phyloP scores from a whole-genome alignment of 2,888 invertebrate species.

The Exephanes ischioxanthus region DNA sequence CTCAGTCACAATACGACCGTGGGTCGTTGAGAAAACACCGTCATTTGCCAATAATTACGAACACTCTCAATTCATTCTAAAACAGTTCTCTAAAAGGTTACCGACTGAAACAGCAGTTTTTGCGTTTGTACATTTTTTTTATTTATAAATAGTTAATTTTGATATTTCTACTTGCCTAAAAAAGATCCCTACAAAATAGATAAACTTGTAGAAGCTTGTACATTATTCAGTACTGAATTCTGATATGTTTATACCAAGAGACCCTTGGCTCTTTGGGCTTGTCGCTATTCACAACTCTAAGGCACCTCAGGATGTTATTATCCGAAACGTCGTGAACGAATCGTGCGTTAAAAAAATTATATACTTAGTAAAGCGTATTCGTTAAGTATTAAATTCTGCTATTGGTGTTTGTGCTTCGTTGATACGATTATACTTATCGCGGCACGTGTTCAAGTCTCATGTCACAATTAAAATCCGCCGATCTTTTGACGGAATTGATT shows the following conservation, averaged over 20 bases:
- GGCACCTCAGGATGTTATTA: slow-evolving; percentile 31
- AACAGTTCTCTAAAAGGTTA: neutral
- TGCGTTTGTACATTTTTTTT: neutral
- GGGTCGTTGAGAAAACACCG: no score
- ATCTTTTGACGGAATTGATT: slow-evolving; percentile 20
- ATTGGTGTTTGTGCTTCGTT: neutral
- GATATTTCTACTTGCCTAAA: neutral
- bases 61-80: neutral
- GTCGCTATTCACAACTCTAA: slow-evolving; percentile 8
- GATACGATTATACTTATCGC: neutral
- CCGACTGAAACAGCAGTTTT: neutral
- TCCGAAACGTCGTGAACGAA: neutral
- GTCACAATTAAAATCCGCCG: neutral
- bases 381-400: neutral
- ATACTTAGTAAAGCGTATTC: no score
- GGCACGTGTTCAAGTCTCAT: neutral
- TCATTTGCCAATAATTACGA: no score
- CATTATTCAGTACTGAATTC: neutral
- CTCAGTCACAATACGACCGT: no score
- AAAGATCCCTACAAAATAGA: neutral
- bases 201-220: neutral
- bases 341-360: neutral
- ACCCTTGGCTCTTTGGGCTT: no score
- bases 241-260: neutral
- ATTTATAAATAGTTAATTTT: neutral